Evolutionary conservation across 2,797 vertebrate genomes (phyloP), one percentile per base, ranked within the genome.

Genomic region (Nannoperca obscura): DNA sequence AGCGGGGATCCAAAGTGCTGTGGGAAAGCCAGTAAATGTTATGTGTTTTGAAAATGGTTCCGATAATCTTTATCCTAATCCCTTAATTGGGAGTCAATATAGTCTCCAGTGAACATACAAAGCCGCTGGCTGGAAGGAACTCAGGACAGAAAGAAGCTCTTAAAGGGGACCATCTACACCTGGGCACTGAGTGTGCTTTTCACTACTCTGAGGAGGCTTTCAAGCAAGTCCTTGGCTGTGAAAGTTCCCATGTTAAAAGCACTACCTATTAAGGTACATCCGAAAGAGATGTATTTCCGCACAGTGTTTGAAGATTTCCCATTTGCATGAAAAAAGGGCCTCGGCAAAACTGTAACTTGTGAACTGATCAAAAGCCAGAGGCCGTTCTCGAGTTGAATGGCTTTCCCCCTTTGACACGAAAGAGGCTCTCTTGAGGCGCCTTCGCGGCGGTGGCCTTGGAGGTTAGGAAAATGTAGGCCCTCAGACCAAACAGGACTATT

Each of bases 341-440:
- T 83, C 85, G 24, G 89, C 90, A 94, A 94, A 95, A 95, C 94
- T 95, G 94, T 95, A 96, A 96, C 95, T 95, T 95, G 95, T 94
- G 95, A 96, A 95, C 95, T 95, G 95, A 96, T 96, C 95, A 95
- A 96, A 96, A 95, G 94, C 91, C 86, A 71, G 87, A 82, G 91
- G 89, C 93, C 78, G 76, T 93, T 90, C 94, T 93, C 71, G 88
- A 93, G 92, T 88, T 91, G 92, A 91, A 91, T 89, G 90, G 92
- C 94, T 94, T 93, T 91, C 94, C 93, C 93, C 93, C 94, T 95
- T 93, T 95, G 95, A 96, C 95, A 94, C 92, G 84, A 92, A 93
- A 95, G 94, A 89, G 93, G 88, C 92, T 94, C 95, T 95, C 94
- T 93, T 86, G 94, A 94, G 95, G 93, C 94, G 86, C 90, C 94